Base-by-base conservation (phyloP, 1,140 invertebrate species). In the Cotesia vestalis region DNA sequence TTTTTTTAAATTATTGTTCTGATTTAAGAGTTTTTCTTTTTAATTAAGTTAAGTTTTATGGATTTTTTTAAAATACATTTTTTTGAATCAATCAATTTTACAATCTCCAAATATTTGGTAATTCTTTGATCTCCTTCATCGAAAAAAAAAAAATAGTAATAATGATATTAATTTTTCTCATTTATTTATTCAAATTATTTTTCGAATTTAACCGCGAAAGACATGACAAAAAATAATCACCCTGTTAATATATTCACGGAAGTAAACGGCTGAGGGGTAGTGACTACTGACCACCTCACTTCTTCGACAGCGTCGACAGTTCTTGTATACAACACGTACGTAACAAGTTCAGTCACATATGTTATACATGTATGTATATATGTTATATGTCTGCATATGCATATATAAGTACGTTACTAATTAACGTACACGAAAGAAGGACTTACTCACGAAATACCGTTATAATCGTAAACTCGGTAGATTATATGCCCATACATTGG, bases 171-270 rank as follows among this genome's bases (percentile, higher is more conserved):
- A 27, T 27, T 27, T 27, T 27, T 27, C 3, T 27, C 27, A 27
- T 27, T 27, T 27, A 27, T 17, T 17, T 17, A 17, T 17, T 17
- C 17, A 17, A 17, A 17, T 17, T 17, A 17, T 27, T 27, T 27
- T 27, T 27, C 27, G 27, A 27, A 27, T 27, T 27, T 27, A 27
- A 27, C 27, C 27, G 27, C 14, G 20, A 82, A 80, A 74, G 72
- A 75, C 75, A 77, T 75, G 59, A 61, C 75, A 75, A 80, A 73
- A 80, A 80, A 80, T 74, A 71, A 77, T 69, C 76, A 78, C 73
- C 74, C 72, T 68, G 74, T 72, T 83, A 84, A 84, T 83, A 69
- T 83, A 83, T 83, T 83, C 81, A 80, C 80, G 80, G 75, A 79
- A 82, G 83, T 83, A 82, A 79, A 79, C 69, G 76, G 77, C 69